Evolutionary conservation across 2,113 vertebrate species (phyloP), one percentile per base, ranked within the genome.

Genomic region (crab-eating macaque (Macaca fascicularis)): DNA sequence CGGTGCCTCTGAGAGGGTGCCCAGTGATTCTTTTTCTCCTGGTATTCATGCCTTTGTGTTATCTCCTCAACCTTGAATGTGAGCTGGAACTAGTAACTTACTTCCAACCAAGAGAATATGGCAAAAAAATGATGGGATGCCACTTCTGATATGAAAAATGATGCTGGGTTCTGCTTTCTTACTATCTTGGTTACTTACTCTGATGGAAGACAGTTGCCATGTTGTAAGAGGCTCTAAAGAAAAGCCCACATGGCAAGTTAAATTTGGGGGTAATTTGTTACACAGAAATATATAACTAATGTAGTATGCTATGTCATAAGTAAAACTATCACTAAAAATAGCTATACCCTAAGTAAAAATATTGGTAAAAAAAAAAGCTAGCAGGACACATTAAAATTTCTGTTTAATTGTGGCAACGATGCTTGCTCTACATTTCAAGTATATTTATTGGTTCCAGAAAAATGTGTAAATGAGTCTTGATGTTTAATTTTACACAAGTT

Each of bases 311-410:
- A 32, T n/a, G 14, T 19, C 38, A 17, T 64, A 83, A 69, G 11
- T 30, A 78, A 64, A 91, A 87, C 55, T 74, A 55, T n/a, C n/a
- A 79, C 40, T 89, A 75, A 87, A 64, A 64, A 64, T 23, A 76
- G 7, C 23, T 23, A 80, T 64, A 12, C 27, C 27, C 12, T 64
- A 83, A 69, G 8, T 35, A 78, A 64, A 85, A 87, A 61, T 59
- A 69, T n/a, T 40, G 74, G 40, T 82, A 50, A 90, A 70, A 64
- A 30, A 14, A 35, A 32, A 13, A 76, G 8, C 23, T 23, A 80
- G 6, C 16, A 80, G 9, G 23, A 38, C 9, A 64, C 6, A 48
- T 30, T 48, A 75, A 88, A 38, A 78, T 52, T 50, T 89, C 52
- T 86, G 23, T 27, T 83, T 48, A 70, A 5, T 70, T 90, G n/a